These are phyloP conservation scores for Sander vitreus DNA, from an alignment of 2,113 vertebrate species.

Conservation along the genomic window DNA sequence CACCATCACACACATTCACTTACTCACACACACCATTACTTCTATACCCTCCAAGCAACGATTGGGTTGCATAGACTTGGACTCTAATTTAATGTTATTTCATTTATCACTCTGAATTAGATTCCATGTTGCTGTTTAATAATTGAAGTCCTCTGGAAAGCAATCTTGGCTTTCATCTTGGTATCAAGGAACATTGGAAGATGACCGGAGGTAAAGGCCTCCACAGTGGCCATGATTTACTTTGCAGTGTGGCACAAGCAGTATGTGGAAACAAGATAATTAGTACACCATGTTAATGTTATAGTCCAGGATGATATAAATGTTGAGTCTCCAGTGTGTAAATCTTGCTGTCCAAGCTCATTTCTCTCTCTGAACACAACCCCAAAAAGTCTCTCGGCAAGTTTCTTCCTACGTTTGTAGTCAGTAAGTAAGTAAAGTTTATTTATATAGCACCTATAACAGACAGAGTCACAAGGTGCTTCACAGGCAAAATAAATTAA, in stretches of 20 bases:
- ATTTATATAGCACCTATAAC: too few relatives aligned
- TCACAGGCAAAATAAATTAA: too few relatives aligned
- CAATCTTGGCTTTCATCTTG: conserved; percentile 59
- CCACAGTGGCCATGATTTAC: conserved; percentile 40
- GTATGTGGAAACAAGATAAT: conserved; percentile 5
- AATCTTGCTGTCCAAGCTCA: not conserved
- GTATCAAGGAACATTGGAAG: conserved; percentile 53
- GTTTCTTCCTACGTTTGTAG: not conserved
- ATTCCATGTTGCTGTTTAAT: conserved; percentile 80
- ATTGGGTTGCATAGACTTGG: conserved; percentile 51
- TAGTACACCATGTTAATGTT: not conserved
- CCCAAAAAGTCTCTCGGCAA: too few relatives aligned
- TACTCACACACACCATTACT: conserved; percentile 60
- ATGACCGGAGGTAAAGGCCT: conserved; percentile 41
- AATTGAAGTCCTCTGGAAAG: conserved; percentile 75
- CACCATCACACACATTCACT: conserved; percentile 29
- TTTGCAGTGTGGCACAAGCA: not conserved
- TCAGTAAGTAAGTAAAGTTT: too few relatives aligned
- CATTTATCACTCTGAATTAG: conserved; percentile 81
- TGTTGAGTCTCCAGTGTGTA: not conserved
- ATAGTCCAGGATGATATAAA: not conserved
- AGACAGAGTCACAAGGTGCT: too few relatives aligned
- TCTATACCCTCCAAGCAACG: conserved; percentile 56
- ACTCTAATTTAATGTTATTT: conserved; percentile 75
- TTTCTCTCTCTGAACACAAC: not conserved